Evolutionary conservation across 2,113 vertebrate genomes (phyloP), one percentile per base, ranked within the genome.

Genomic region (Psilopsiagon aymara): DNA sequence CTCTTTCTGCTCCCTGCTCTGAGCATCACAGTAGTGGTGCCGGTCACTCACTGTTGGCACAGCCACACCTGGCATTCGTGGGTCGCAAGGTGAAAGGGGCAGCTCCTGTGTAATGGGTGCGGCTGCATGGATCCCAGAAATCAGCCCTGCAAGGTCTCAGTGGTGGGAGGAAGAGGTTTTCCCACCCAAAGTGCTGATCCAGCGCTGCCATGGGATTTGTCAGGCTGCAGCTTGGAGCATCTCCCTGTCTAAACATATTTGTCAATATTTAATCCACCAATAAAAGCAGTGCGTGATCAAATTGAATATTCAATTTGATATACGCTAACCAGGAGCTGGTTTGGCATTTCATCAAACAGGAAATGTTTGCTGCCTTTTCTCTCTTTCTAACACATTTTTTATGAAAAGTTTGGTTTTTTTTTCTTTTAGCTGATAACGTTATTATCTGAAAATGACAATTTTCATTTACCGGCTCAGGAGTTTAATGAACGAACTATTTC

Each of bases 291-390:
- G 62, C 70, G n/a, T 85, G 74, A 77, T 67, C 83, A 89, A 93
- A 94, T 7, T 79, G 37, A 87, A 74, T 91, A 92, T 91, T 94
- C 81, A 64, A 86, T 95, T 91, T 86, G 68, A 85, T 93, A 66
- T 53, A 71, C 0, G 0, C 52, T 86, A 94, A 85, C 62, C 80
- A 89, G 91, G 88, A 91, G 52, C 12, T 0, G 2, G 57, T 69
- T 73, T 96, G 83, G 77, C 77, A 46, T 94, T 82, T 91, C 37
- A 92, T 51, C 77, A 83, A 41, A 37, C 62, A 47, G 69, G 71
- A 92, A 76, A 91, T 55, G 15, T 60, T 94, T 82, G 66, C 74
- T 79, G 55, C 55, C n/a, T 13, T 80, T n/a, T 86, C 70, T 78
- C 60, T 55, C 82, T 88, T 52, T 89, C 53, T 75, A 62, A 59